Evolutionary conservation across 2,888 invertebrate species (phyloP).

Genomic region (Eristalis intricaria): DNA sequence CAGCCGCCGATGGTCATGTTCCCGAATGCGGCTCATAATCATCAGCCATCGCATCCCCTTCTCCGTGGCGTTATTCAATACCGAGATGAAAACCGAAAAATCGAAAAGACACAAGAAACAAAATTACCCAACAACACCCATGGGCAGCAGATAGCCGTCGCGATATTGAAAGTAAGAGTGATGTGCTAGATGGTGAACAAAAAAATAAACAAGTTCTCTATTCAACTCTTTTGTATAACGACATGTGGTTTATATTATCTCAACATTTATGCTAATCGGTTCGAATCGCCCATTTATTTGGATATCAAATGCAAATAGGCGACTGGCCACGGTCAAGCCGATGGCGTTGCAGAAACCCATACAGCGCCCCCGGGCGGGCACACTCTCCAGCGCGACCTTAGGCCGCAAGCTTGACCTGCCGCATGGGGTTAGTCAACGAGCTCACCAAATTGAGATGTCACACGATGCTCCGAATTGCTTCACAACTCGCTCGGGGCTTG

Average conservation of each 20-base stretch:
- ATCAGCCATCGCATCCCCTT: not conserved
- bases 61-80: conserved; percentile 22
- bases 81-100: not conserved
- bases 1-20: not conserved
- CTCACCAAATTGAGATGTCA: conserved; percentile 13
- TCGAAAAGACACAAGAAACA: not conserved
- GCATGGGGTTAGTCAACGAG: conserved; percentile 1
- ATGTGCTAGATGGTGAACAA: not conserved
- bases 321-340: conserved; percentile 51
- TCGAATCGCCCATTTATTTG: conserved; percentile 51
- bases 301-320: conserved; percentile 40
- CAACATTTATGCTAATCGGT: conserved; percentile 57
- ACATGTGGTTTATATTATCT: conserved; percentile 47
- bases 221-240: conserved; percentile 55
- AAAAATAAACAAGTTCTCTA: conserved; percentile 24
- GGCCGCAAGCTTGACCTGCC: not conserved
- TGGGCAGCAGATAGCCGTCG: not conserved
- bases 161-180: conserved; percentile 54
- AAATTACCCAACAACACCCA: conserved; percentile 25
- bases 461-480: not conserved
- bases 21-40: conserved; percentile 18
- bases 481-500: conserved; percentile 7
- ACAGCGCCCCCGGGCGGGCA: conserved; percentile 5
- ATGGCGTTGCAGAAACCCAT: not conserved
- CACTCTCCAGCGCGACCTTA: conserved; percentile 20